Evolutionary conservation across 2,888 invertebrate species (phyloP).

Genomic region (Pseudococcus longispinus): DNA sequence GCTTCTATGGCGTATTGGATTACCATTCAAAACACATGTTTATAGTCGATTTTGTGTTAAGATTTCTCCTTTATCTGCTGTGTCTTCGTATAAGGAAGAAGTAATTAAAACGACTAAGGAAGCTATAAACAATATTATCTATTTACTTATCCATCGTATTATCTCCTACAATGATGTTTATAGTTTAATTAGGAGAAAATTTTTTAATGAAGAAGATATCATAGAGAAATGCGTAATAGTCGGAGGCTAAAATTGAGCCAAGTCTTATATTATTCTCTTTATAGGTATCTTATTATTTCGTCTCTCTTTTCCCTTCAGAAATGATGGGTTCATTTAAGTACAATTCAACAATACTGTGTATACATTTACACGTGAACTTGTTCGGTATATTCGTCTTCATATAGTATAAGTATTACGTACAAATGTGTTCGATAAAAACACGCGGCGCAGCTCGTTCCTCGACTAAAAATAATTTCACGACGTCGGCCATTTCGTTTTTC

Average conservation of each 20-base stretch:
- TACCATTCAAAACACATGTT: not conserved
- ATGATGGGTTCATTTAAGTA: not conserved
- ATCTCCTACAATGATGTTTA: not conserved
- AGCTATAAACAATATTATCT: not conserved
- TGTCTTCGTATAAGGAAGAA: not conserved
- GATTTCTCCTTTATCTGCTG: not conserved
- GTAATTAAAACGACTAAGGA: not conserved
- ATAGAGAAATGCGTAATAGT: too few relatives aligned
- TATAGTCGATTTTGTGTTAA: not conserved
- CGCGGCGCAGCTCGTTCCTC: not conserved
- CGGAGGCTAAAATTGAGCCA: too few relatives aligned
- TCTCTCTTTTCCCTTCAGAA: too few relatives aligned
- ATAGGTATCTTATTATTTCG: not conserved
- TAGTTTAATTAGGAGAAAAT: too few relatives aligned
- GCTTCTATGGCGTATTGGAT: not conserved
- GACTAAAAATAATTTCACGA: slow-evolving; percentile 49
- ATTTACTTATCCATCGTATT: not conserved
- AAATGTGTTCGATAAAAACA: slow-evolving; percentile 6
- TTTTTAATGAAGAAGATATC: too few relatives aligned
- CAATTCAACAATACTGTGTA: not conserved
- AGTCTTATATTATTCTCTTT: too few relatives aligned
- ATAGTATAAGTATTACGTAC: too few relatives aligned
- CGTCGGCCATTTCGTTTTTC: slow-evolving; percentile 45
- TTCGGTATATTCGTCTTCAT: not conserved
- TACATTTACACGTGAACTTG: not conserved